Percentiles rank a stretch among this genome's conserved stretches.
These are phyloP conservation scores for Jaculus jaculus DNA, from an alignment of 2,113 vertebrate genomes.

Conservation along the genomic window DNA sequence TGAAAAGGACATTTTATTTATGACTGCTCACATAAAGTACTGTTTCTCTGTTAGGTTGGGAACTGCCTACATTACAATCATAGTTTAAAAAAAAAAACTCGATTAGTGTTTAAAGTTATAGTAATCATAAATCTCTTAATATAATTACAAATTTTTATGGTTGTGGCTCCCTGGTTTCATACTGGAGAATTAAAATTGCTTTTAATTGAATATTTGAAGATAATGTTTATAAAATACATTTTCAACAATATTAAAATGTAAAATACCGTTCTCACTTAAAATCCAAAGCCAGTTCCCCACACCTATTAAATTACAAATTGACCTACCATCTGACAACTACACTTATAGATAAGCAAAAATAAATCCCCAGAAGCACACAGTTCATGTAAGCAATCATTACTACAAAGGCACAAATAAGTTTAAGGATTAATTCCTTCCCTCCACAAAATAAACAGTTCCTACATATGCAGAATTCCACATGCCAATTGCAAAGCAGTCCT, in stretches of 20 bases:
- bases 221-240: constrained; percentile 12
- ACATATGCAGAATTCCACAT: constrained; percentile 22
- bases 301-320: neutral
- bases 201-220: constrained; percentile 60
- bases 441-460: neutral
- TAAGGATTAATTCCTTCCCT: constrained; percentile 14
- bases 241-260: constrained; percentile 13
- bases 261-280: constrained; percentile 22
- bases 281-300: constrained; percentile 14
- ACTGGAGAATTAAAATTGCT: constrained; percentile 34
- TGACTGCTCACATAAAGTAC: neutral
- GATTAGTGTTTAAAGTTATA: constrained; percentile 47
- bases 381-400: constrained; percentile 31
- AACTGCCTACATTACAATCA: constrained; percentile 56
- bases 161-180: constrained; percentile 31
- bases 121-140: neutral
- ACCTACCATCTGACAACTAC: neutral
- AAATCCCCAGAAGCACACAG: neutral
- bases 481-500: neutral
- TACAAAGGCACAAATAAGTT: constrained; percentile 27
- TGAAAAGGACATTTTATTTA: neutral
- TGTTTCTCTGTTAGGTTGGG: constrained; percentile 29
- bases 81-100: neutral
- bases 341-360: constrained; percentile 7
- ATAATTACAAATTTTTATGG: neutral